A percentile compares a stretch with the other conserved stretches of the same genome.
These are phyloP conservation scores for Drosophila incognita DNA, from an alignment of 2,888 invertebrate genomes.

Conservation along the genomic window DNA sequence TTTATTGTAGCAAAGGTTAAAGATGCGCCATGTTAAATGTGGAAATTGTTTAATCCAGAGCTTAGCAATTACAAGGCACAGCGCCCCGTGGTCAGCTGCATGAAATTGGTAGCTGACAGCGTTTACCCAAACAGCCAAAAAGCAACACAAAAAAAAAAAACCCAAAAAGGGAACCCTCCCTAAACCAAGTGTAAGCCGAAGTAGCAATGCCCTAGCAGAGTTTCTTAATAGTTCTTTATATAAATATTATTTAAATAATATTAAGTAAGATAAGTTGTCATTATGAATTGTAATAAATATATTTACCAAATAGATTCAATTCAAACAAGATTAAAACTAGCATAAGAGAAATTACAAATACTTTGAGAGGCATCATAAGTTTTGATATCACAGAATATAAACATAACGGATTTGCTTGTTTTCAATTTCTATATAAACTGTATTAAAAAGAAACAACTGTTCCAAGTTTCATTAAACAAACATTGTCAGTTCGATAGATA, in stretches of 20 bases:
- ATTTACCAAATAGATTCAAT: neutral
- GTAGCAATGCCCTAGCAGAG: constrained; percentile 19
- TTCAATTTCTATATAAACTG: accelerated
- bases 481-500: neutral
- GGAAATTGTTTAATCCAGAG: constrained; percentile 78
- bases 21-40: constrained; percentile 80
- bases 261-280: neutral
- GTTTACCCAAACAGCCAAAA: constrained; percentile 23
- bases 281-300: neutral
- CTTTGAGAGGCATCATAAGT: neutral
- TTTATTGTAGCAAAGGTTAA: constrained; percentile 77
- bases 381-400: neutral
- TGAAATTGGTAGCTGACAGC: constrained; percentile 71
- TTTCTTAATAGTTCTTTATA: neutral
- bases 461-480: neutral
- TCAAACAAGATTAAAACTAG: neutral
- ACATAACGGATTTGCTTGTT: too few relatives aligned
- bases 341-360: neutral
- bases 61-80: constrained; percentile 73
- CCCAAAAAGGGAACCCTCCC: neutral
- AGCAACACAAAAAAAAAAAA: constrained; percentile 7
- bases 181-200: neutral
- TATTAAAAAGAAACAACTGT: neutral
- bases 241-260: neutral
- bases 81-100: constrained; percentile 75